These are phyloP conservation scores for Drosophila littoralis DNA, from an alignment of 1,140 invertebrate genomes.

Conservation along the genomic window DNA sequence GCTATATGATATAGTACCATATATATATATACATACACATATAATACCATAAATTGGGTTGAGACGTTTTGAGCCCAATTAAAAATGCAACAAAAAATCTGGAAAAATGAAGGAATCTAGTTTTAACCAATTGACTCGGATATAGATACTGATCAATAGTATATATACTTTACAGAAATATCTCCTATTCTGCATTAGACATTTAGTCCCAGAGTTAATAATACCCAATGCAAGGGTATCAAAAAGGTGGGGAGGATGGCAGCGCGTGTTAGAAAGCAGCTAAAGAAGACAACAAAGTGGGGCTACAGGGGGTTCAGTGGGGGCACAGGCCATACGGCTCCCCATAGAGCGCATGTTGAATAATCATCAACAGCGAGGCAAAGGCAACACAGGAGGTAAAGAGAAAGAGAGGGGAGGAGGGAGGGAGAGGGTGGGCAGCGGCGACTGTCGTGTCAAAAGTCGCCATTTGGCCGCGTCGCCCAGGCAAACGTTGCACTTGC, in stretches of 20 bases:
- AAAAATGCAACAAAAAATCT: too few species aligned
- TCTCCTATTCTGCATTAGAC: too few species aligned
- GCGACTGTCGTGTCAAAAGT: conserved; percentile 41
- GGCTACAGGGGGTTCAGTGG: conserved; percentile 2
- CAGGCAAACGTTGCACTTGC: conserved; percentile 61
- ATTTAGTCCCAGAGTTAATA: too few species aligned
- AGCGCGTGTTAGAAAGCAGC: conserved; percentile 16
- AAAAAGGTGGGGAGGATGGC: not conserved
- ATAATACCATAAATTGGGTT: too few species aligned
- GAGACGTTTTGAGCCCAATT: too few species aligned
- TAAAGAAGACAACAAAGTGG: conserved; percentile 23
- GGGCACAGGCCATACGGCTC: conserved; percentile 67
- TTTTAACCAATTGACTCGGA: too few species aligned
- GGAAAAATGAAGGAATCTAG: too few species aligned
- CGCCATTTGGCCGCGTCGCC: conserved; percentile 44
- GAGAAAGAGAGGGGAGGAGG: not conserved
- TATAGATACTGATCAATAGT: too few species aligned
- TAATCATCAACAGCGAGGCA: conserved; percentile 71
- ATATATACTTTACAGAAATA: too few species aligned
- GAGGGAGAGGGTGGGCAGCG: not conserved
- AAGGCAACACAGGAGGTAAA: not conserved
- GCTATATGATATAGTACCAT: too few species aligned
- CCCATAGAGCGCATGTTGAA: conserved; percentile 77
- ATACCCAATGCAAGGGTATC: not conserved
- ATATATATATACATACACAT: too few species aligned